Evolutionary conservation across 1,140 invertebrate genomes (phyloP).

Genomic region (Aphelenchoides fujianensis): DNA sequence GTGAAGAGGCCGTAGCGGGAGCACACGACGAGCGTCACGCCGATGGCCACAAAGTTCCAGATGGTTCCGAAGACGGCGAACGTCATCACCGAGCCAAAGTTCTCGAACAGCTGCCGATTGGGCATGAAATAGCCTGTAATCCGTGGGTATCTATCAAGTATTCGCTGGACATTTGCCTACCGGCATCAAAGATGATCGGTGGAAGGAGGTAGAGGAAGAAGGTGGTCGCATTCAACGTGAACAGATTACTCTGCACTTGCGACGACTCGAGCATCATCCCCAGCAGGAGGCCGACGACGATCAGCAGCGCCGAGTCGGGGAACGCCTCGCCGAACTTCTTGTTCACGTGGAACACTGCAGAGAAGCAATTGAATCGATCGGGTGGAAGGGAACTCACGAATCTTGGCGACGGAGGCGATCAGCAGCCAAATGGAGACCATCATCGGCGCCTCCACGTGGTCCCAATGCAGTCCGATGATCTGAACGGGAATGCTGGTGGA

Average conservation of each 20-base stretch:
- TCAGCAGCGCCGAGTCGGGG: slow-evolving; percentile 28
- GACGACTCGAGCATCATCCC: slow-evolving; percentile 10
- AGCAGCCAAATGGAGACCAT: slow-evolving; percentile 48
- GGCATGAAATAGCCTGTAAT: slow-evolving; percentile 53
- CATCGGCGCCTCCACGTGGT: slow-evolving; percentile 34
- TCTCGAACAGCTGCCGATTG: slow-evolving; percentile 52
- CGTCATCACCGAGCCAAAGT: slow-evolving; percentile 82
- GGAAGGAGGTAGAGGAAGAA: slow-evolving; percentile 60
- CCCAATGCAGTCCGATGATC: slow-evolving; percentile 36
- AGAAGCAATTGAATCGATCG: neutral
- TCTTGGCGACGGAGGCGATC: slow-evolving; percentile 56
- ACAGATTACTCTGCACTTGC: slow-evolving; percentile 15
- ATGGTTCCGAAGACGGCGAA: slow-evolving; percentile 80
- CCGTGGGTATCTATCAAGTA: neutral
- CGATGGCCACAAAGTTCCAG: slow-evolving; percentile 59
- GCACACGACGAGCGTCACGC: slow-evolving; percentile 28
- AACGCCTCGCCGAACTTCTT: slow-evolving; percentile 26
- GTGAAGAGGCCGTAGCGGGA: slow-evolving; percentile 49
- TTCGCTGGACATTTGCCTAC: slow-evolving; percentile 63
- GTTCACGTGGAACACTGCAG: slow-evolving; percentile 20
- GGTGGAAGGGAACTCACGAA: slow-evolving; percentile 39
- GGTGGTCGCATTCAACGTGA: slow-evolving; percentile 29
- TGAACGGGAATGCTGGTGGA: too few species aligned
- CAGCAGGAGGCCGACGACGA: slow-evolving; percentile 26
- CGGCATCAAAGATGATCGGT: slow-evolving; percentile 64